Percentiles rank a stretch among this genome's conserved stretches.
Conservation (phyloP, 2,113 vertebrate species). For the Leucosticte australis region DNA sequence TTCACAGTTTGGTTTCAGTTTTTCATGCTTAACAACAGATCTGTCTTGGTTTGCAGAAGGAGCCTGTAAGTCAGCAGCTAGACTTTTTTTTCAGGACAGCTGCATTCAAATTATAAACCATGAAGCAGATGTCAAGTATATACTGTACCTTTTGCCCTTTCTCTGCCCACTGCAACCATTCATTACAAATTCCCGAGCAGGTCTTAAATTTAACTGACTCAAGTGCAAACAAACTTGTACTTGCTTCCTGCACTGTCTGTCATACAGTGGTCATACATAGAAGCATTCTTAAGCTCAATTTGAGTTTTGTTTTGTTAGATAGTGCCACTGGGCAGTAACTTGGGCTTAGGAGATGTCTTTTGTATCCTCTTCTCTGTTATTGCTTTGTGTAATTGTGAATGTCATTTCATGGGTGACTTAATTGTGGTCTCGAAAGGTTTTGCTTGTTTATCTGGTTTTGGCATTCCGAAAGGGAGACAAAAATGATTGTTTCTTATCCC, state of each 20-base stretch:
- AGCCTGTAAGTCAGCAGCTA: not conserved
- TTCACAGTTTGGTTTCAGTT: slow-evolving; percentile 22
- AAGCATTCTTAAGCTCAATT: not conserved
- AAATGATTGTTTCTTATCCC: not conserved
- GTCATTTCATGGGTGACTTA: slow-evolving; percentile 17
- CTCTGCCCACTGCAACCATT: slow-evolving; percentile 13
- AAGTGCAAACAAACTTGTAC: not conserved
- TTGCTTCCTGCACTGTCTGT: not conserved
- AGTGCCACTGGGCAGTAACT: not conserved
- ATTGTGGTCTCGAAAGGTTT: not conserved
- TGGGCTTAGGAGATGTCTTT: not conserved
- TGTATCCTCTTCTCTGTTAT: not conserved
- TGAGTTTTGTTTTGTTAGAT: not conserved
- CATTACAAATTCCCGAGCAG: not conserved
- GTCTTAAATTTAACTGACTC: not conserved
- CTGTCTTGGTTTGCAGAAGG: not conserved
- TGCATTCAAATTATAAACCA: slow-evolving; percentile 23
- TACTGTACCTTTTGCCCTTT: slow-evolving; percentile 5
- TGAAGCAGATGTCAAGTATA: slow-evolving; percentile 5
- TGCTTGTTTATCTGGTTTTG: not conserved
- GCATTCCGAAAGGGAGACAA: not conserved
- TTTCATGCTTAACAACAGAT: not conserved
- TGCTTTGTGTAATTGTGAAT: not conserved
- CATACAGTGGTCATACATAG: not conserved
- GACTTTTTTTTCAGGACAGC: slow-evolving; percentile 11